Evolutionary conservation across 2,113 vertebrate species (phyloP), one percentile per base, ranked within the genome.

Genomic region (Leucopsar rothschildi): DNA sequence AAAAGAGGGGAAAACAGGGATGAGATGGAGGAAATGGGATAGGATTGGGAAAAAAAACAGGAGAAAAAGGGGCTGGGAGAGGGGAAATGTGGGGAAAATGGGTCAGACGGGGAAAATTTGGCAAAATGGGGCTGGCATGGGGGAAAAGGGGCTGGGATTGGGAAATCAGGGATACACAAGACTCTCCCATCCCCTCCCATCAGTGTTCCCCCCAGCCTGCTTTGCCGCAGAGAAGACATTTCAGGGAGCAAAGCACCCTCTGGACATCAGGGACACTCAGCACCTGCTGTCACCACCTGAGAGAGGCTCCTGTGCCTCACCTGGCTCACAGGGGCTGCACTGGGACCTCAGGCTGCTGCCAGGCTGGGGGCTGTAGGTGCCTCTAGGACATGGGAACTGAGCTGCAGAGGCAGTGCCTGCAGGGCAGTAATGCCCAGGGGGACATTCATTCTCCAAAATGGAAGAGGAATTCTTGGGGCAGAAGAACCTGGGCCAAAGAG

Each of bases 361-460:
- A 79, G 60, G 69, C 57, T 96, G 91, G 15, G 98, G 98, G 90
- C 98, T 99, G 95, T 99, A 98, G 15, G 98, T 98, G 39, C 99
- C 99, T 73, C 87, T 87, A 71, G 99, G 98, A 89, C 99, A 99
- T 0, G 99, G 98, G 87, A 99, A 98, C 95, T 99, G 98, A 79
- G 97, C 96, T 76, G 98, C 94, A 75, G 97, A 98, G 90, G 96
- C 88, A 7, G 98, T 99, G 60, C 98, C 96, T 0, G 72, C 4
- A 3, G 98, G 99, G 78, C 99, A 99, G 96, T 98, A 99, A 90
- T 99, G 98, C 28, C 99, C 99, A 39, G 92, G 16, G 35, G 98
- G 98, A 92, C 99, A 99, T 24, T 98, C 95, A 0, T 97, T 97
- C 69, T 92, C 97, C 60, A 68, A 65, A 47, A 97, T 93, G 6